Evolutionary conservation across 1,140 invertebrate species (phyloP), one percentile per base, ranked within the genome.

Genomic region (Prorops nasuta): DNA sequence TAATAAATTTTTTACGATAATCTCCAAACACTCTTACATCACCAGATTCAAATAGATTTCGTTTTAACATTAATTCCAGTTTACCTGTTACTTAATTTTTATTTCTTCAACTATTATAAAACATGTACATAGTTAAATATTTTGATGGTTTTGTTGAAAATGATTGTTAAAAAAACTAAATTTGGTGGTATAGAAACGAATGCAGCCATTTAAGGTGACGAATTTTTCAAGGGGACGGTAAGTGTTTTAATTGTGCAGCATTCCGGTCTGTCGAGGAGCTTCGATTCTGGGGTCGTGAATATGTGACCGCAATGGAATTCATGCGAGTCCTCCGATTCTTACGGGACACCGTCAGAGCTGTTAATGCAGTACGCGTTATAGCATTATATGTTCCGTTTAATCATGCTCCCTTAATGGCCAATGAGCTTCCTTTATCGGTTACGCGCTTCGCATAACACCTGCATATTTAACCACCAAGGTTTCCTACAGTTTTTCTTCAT

Each of bases 311-410:
- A 40, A 37, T 44, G 65, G 63, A 66, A 67, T 67, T 60, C 57
- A 46, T 60, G 58, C 57, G 49, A 64, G 62, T 58, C n/a, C n/a
- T n/a, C n/a, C 60, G 58, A 49, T 60, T 67, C 60, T 65, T 62
- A 63, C 65, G 58, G 56, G 55, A 50, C 55, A 65, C 58, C 54
- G 58, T 57, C 64, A 43, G 6, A 58, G 46, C 51, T 56, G 54
- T 53, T 56, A 53, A 53, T 41, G 44, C 36, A 44, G 36, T 28
- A 46, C 42, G 59, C 60, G 49, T 67, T 66, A 66, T 60, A 62
- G 60, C 56, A 66, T 67, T 66, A 64, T 55, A 62, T 52, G 59
- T 64, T 61, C 56, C 63, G 55, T 64, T 66, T 64, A 59, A 68
- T 66, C 64, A 56, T 38, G 34, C 19, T 28, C 14, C 16, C 41